Evolutionary conservation across 2,888 invertebrate species (phyloP), one percentile per base, ranked within the genome.

Genomic region (Campopleginae sp.): DNA sequence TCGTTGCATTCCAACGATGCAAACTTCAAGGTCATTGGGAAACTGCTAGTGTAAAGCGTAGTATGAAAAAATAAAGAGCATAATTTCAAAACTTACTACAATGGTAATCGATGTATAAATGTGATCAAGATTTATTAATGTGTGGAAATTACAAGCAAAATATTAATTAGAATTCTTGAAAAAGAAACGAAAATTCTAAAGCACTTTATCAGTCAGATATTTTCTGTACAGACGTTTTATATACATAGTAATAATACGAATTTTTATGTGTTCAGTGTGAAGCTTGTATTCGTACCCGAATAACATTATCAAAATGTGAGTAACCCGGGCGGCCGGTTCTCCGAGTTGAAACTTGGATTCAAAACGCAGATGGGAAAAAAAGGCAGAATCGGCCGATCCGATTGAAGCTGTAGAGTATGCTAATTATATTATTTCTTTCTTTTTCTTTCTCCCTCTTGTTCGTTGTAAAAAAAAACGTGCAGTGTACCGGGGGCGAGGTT

Each of bases 401-500:
- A 33, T 44, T 46, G 5, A 71, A 79, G 71, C 63, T 38, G 17
- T 31, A 42, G n/a, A 74, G 58, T 58, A 63, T 33, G 44, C 31
- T 17, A 78, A 17, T 72, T 74, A 42, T 19, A n/a, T 31, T 6
- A 17, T 66, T 51, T 17, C 48, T 66, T 17, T 42, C 8, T 8
- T 2, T 48, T 23, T 31, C 17, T 14, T 42, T 14, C 19, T 33
- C 4, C 33, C 5, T 38, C 33, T 2, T 7, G 1, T 42, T 42
- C 27, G n/a, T 58, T 58, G 23, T 42, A 23, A 54, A 63, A 42
- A 54, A 74, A 38, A 44, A 42, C 3, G 38, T 27, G 54, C 27
- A 63, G 14, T 10, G 1, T 42, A 33, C 17, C 8, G 38, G 38
- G n/a, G 23, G 76, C 48, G 19, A 17, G 85, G 86, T 94, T 95